These are phyloP conservation scores for Tholera decimalis DNA, from an alignment of 2,888 invertebrate species.

Conservation along the genomic window DNA sequence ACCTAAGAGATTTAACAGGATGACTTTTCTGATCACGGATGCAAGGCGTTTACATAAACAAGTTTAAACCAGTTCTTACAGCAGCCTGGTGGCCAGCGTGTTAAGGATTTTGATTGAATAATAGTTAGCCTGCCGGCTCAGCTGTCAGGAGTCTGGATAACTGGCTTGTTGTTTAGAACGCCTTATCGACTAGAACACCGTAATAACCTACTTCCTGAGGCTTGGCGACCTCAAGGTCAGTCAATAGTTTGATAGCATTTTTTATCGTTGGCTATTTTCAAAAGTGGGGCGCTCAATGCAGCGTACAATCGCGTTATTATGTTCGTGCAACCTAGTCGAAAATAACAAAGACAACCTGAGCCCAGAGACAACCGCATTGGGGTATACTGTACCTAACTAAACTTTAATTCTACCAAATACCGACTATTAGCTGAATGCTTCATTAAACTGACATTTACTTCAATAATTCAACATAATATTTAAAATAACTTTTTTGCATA, in stretches of 20 bases:
- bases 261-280: constrained; percentile 29
- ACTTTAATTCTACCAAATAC: no score
- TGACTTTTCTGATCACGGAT: background rate
- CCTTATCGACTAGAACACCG: constrained; percentile 31
- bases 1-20: no score
- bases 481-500: constrained; percentile 17
- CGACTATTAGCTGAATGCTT: no score
- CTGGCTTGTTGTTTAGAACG: constrained; percentile 33
- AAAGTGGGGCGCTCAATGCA: constrained; percentile 22
- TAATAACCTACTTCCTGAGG: constrained; percentile 47
- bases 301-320: background rate
- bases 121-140: constrained; percentile 18
- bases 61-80: constrained; percentile 7
- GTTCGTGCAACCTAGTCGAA: background rate
- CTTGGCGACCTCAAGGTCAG: constrained; percentile 29
- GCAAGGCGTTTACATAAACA: background rate
- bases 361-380: background rate
- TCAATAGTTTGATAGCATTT: constrained; percentile 37
- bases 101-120: constrained; percentile 37
- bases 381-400: no score
- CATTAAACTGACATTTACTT: background rate
- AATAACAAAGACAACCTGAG: background rate
- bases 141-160: constrained; percentile 11
- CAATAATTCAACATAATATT: constrained; percentile 1
- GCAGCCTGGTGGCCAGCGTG: constrained; percentile 5